Evolutionary conservation across 2,113 vertebrate species (phyloP).

Genomic region (Xiphias gladius): DNA sequence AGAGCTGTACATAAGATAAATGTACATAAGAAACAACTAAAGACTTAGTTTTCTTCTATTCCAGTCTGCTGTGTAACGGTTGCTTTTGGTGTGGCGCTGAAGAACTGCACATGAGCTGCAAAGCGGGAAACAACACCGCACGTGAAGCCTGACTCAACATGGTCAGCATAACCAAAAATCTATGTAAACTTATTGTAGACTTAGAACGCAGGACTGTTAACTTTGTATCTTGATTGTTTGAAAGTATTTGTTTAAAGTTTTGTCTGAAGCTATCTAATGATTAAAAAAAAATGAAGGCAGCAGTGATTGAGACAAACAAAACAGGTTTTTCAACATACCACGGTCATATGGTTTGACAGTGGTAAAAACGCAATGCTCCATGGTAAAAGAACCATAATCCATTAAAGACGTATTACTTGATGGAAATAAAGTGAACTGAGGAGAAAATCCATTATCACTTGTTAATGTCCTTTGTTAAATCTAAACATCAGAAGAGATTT

Average conservation of each 20-base stretch:
- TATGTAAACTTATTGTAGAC: background rate
- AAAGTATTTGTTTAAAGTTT: slow-evolving; percentile 1
- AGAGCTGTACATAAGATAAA: background rate
- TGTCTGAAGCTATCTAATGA: background rate
- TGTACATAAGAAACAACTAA: background rate
- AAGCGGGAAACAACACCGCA: background rate
- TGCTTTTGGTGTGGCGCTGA: background rate
- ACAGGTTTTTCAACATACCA: slow-evolving; percentile 43
- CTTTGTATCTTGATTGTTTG: background rate
- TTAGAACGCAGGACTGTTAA: background rate
- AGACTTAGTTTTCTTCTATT: background rate
- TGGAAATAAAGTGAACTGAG: background rate
- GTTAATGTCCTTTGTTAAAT: background rate
- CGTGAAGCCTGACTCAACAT: background rate
- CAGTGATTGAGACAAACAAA: background rate
- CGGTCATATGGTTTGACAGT: background rate
- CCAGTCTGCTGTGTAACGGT: background rate
- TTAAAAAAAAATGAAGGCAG: background rate
- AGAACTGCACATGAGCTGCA: background rate
- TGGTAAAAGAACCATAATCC: background rate
- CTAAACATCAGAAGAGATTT: background rate
- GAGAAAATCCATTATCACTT: background rate
- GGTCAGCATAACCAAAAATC: background rate
- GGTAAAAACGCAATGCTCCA: background rate
- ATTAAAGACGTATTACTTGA: background rate